Base-by-base conservation (phyloP, 2,888 invertebrate genomes). In the Vandiemenella viatica region DNA sequence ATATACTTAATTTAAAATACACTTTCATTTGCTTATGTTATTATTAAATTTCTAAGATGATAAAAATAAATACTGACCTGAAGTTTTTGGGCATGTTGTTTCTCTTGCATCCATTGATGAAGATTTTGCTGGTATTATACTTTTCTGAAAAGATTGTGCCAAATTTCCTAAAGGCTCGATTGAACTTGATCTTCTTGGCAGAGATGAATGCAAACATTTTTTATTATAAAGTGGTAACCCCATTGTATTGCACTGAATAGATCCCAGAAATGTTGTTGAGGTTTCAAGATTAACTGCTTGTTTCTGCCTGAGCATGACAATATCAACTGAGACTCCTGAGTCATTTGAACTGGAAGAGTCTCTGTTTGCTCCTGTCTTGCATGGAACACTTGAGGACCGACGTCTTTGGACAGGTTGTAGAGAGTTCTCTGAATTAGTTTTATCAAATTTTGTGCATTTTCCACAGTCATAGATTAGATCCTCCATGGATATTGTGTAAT, bases 281-380 rank as follows among this genome's bases (percentile, higher is more conserved):
- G 76, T 69, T 65, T 83, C 83, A 58, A 80, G 82, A 53, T 80
- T 80, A 44, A 74, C 74, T 52, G 76, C 77, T 50, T 79, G 79
- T 10, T 69, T 71, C 3, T 69, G 73, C 32, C 5, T 2, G 13
- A n/a, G 78, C 57, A 76, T 77, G 41, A 79, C 60, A 1, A 80
- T 80, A 48, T 79, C 79, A 21, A 78, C 79, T 0, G 80, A 82
- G 0, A 86, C 85, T 2, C 86, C 86, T 0, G 85, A 85, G 62
- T 87, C 86, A 60, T 85, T 85, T n/a, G 85, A 85, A 59, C 84
- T 83, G 3, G 85, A 84, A 0, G 85, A 86, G 61, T 86, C 86
- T 50, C 86, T 71, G 60, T 86, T 86, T 15, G 76, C 78, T 4
- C 76, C 77, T n/a, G 79, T 75, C 62, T 85, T 86, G 60, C 85